phyloP scores from a whole-genome alignment of 2,888 invertebrate species.

The Folsomia manolachei region DNA sequence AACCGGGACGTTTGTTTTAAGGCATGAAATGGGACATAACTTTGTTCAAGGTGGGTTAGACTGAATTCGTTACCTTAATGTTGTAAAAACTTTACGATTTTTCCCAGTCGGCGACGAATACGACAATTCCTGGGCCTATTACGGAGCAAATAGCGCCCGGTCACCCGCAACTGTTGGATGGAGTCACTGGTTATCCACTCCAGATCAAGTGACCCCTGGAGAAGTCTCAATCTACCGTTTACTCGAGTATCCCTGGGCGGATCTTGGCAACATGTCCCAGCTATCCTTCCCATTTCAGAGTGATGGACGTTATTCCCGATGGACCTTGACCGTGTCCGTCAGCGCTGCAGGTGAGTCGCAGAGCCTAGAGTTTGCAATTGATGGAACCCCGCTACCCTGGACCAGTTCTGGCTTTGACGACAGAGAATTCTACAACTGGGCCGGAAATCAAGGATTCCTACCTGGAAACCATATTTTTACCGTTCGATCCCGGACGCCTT shows the following conservation, averaged over 20 bases:
- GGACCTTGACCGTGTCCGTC: slow-evolving; percentile 21
- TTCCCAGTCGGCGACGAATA: slow-evolving; percentile 40
- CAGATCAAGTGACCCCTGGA: slow-evolving; percentile 24
- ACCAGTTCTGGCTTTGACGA: slow-evolving; percentile 30
- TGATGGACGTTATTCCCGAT: slow-evolving; percentile 29
- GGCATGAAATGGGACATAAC: slow-evolving; percentile 41
- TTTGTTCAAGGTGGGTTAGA: slow-evolving; percentile 20
- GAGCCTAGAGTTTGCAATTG: slow-evolving; percentile 26
- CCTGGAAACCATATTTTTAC: slow-evolving; percentile 26
- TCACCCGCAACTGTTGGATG: slow-evolving; percentile 30
- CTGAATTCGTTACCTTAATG: neutral
- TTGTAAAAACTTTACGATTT: neutral
- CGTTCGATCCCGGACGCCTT: slow-evolving; percentile 23
- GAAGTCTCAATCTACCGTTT: slow-evolving; percentile 41
- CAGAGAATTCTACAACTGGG: slow-evolving; percentile 40
- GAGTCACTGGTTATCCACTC: slow-evolving; percentile 37
- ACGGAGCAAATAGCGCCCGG: slow-evolving; percentile 40
- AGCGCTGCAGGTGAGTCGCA: slow-evolving; percentile 25
- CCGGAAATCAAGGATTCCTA: slow-evolving; percentile 27
- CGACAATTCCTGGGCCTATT: slow-evolving; percentile 37
- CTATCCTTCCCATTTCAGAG: slow-evolving; percentile 24
- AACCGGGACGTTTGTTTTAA: slow-evolving; percentile 27
- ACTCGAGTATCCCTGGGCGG: slow-evolving; percentile 41
- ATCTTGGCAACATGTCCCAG: slow-evolving; percentile 16
- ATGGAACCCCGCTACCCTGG: slow-evolving; percentile 37